These are phyloP conservation scores for Podiceps cristatus DNA, from an alignment of 2,113 vertebrate genomes.

Conservation along the genomic window DNA sequence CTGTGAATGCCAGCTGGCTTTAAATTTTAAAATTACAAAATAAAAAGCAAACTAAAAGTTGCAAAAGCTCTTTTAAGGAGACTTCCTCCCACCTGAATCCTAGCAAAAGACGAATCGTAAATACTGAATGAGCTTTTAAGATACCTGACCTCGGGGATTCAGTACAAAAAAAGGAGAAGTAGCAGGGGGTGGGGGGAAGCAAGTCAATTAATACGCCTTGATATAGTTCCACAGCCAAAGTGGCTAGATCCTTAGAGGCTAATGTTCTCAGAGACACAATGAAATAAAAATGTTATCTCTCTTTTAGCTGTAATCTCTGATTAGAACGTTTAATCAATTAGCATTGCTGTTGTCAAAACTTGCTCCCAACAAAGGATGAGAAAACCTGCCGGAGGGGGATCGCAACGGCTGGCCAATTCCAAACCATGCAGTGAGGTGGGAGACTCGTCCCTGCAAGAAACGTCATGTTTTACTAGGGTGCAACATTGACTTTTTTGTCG, in stretches of 20 bases:
- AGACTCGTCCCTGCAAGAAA: conserved; percentile 71
- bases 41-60: neutral
- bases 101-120: neutral
- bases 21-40: neutral
- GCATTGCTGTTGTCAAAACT: conserved; percentile 83
- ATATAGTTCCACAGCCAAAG: neutral
- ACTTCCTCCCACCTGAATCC: neutral
- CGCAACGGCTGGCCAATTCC: conserved; percentile 9
- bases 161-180: neutral
- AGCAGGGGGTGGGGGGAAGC: neutral
- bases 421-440: conserved; percentile 31
- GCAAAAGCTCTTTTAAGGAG: neutral
- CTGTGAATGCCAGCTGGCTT: neutral
- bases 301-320: conserved; percentile 75
- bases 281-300: conserved; percentile 65
- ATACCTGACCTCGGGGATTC: neutral
- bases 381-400: conserved; percentile 50
- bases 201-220: neutral
- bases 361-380: conserved; percentile 73
- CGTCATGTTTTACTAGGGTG: conserved; percentile 50
- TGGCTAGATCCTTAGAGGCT: conserved; percentile 10
- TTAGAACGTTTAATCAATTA: conserved; percentile 84
- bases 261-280: neutral
- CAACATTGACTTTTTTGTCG: conserved; percentile 20
- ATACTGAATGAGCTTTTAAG: neutral